A percentile compares a stretch with the other conserved stretches of the same genome.
Evolutionary conservation across 2,797 vertebrate genomes (phyloP).

Genomic region (Ambastaia sidthimunki): DNA sequence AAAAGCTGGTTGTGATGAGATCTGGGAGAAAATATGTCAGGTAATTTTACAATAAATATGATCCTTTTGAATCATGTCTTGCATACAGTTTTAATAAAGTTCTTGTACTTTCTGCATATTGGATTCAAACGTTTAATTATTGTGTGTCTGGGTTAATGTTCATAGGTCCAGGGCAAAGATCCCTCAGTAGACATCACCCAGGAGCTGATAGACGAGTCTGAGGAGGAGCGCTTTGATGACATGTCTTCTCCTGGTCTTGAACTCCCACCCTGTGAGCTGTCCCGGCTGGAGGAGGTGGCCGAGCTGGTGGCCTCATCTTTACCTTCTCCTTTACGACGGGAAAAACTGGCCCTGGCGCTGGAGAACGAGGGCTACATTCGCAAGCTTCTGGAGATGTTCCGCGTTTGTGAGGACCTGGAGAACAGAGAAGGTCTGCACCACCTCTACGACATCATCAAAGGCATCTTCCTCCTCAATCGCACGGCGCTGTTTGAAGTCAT

Average conservation of each 20-base stretch:
- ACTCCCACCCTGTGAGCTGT: conserved; percentile 94
- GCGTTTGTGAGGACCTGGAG: conserved; percentile 96
- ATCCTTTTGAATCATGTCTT: conserved; percentile 3
- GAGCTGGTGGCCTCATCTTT: conserved; percentile 96
- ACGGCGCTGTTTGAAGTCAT: conserved; percentile 99
- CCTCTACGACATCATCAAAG: conserved; percentile 99
- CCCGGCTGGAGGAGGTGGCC: conserved; percentile 93
- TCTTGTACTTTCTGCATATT: background rate
- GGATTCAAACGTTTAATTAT: background rate
- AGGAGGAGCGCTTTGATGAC: conserved; percentile 98
- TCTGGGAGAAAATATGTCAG: conserved; percentile 99
- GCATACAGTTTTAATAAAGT: background rate
- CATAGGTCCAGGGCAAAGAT: conserved; percentile 97
- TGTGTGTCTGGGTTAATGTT: conserved; percentile 44
- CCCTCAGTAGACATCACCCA: conserved; percentile 98
- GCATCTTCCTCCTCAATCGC: conserved; percentile 98
- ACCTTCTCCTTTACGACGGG: conserved; percentile 94
- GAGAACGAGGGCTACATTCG: conserved; percentile 99
- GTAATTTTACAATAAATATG: conserved; percentile 77
- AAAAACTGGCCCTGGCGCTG: conserved; percentile 95
- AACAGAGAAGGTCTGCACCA: conserved; percentile 98
- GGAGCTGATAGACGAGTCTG: conserved; percentile 97
- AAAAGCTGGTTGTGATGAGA: conserved; percentile 99
- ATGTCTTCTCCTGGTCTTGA: conserved; percentile 98
- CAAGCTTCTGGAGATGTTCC: conserved; percentile 98